Evolutionary conservation across 2,113 vertebrate genomes (phyloP), one percentile per base, ranked within the genome.

Genomic region (Datnioides undecimradiatus): DNA sequence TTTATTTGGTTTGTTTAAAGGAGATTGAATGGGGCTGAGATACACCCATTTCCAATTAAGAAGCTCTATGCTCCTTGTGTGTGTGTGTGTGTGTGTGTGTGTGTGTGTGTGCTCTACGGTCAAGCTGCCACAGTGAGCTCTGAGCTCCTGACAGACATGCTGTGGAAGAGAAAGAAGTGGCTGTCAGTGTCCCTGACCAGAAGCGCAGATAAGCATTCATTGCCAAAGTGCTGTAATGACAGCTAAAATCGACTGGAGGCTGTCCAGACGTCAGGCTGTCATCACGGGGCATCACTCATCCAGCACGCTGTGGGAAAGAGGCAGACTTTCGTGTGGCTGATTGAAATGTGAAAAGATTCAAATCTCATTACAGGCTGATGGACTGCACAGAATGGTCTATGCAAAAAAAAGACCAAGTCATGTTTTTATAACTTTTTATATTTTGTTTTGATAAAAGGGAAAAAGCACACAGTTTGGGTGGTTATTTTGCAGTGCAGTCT

Each of bases 1-100:
- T 86, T 71, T 41, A 58, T 55, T 63, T 36, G 60, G 55, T 70
- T 75, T 78, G 43, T 65, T 64, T 34, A 52, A 69, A 64, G 27
- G 41, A 36, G 59, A 74, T 45, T 65, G 29, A 74, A 77, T 48
- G 34, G 49, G 12, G 12, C 52, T 0, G 5, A n/a, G 27, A 63
- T 27, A 38, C 46, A 63, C 64, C 59, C 1, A 0, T 58, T 34
- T 23, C 11, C 10, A 21, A 19, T 43, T 38, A 65, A 19, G 63
- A 69, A 65, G 54, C 31, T 29, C 23, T 58, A 52, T 71, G 62
- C 67, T 76, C 8, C 5, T 36, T 55, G 11, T 14, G 31, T 48
- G 27, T 23, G 34, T 45, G 23, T 63, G 4, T 38, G 14, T 34
- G 1, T 29, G 36, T 21, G 11, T 14, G 31, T 48, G 27, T 23